These are phyloP conservation scores for Zophobas atratus DNA, from an alignment of 1,140 invertebrate species.

Conservation along the genomic window DNA sequence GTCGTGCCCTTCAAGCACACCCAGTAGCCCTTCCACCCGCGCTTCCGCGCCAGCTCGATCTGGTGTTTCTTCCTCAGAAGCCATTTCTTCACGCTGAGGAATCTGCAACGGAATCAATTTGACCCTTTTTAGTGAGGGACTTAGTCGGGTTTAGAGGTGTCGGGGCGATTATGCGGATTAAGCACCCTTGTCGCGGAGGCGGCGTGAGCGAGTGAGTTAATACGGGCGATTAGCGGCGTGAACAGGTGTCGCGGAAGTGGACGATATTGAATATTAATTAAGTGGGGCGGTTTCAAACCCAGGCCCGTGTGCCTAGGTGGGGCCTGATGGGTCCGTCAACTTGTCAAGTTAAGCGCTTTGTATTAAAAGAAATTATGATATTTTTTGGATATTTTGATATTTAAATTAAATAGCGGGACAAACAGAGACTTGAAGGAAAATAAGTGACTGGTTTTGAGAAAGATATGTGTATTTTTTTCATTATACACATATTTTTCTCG, in stretches of 20 bases:
- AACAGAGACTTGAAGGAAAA: no score
- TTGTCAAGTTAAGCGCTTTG: no score
- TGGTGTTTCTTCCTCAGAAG: slow-evolving; percentile 96
- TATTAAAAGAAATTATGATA: no score
- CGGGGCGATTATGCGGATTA: neutral
- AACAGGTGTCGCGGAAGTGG: neutral
- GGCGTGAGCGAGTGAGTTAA: neutral
- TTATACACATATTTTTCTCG: no score
- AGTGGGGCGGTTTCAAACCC: no score
- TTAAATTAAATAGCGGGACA: no score
- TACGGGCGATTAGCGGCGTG: neutral
- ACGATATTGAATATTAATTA: neutral
- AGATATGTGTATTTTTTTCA: no score
- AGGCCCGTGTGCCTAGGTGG: no score
- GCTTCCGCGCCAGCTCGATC: slow-evolving; percentile 94
- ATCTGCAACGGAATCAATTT: slow-evolving; percentile 75
- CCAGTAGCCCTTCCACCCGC: slow-evolving; percentile 99
- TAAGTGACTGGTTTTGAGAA: no score
- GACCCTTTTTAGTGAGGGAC: neutral
- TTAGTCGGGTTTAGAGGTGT: neutral
- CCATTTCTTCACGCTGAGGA: slow-evolving; percentile 99
- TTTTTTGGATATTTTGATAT: no score
- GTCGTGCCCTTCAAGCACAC: slow-evolving; percentile 98
- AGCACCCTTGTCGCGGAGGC: neutral
- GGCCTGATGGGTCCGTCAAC: no score